A percentile compares a stretch with the other conserved stretches of the same genome.
Evolutionary conservation across 92 coral and sea anemone species (phyloP).

Genomic region (Metridium senile): DNA sequence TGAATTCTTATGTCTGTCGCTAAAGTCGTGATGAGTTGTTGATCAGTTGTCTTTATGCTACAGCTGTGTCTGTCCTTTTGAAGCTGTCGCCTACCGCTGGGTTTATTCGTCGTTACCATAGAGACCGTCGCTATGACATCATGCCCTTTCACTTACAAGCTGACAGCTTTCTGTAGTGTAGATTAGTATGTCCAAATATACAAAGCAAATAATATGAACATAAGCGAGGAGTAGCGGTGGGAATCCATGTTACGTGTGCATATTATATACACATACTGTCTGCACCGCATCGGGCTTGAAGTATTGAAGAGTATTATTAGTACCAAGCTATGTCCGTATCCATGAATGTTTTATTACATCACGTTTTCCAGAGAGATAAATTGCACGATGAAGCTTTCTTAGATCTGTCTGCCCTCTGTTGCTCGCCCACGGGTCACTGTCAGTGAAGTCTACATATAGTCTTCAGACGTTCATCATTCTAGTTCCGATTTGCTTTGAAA

Average conservation of each 20-base stretch:
- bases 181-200: not conserved
- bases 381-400: too few relatives aligned
- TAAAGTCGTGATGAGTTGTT: not conserved
- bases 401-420: not conserved
- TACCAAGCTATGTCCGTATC: too few relatives aligned
- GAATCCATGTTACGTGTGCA: not conserved
- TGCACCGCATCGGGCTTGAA: too few relatives aligned
- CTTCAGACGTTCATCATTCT: too few relatives aligned
- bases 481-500: too few relatives aligned
- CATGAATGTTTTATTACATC: constrained; percentile 1
- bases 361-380: not conserved
- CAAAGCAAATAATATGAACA: not conserved
- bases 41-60: too few relatives aligned
- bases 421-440: constrained; percentile 7
- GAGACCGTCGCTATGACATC: constrained; percentile 19
- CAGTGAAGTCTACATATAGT: not conserved
- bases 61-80: not conserved
- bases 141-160: not conserved
- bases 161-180: constrained; percentile 3
- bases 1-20: not conserved
- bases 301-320: too few relatives aligned
- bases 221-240: not conserved
- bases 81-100: not conserved
- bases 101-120: constrained; percentile 28
- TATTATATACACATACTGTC: too few relatives aligned